Evolutionary conservation across 2,113 vertebrate genomes (phyloP).

Genomic region (Aplodontia rufa): DNA sequence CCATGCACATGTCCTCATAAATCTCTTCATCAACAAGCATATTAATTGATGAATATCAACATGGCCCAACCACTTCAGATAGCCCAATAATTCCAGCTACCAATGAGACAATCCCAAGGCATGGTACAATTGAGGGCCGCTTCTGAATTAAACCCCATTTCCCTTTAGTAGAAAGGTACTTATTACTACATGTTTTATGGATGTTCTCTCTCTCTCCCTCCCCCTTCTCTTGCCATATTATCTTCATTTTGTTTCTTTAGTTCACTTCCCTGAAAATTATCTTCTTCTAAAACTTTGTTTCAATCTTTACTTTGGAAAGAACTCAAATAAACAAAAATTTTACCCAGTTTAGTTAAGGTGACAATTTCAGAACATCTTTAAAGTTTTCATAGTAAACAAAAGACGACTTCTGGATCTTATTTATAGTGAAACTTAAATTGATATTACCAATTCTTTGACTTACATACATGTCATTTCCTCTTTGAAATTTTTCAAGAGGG

Average conservation of each 20-base stretch:
- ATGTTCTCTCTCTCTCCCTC: too few relatives aligned
- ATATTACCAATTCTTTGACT: neutral
- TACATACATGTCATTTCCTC: neutral
- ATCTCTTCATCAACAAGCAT: neutral
- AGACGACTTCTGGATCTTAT: neutral
- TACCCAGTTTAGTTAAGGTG: neutral
- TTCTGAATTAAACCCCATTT: neutral
- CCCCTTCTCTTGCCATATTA: neutral
- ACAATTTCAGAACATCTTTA: neutral
- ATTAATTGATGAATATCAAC: neutral
- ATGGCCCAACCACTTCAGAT: neutral
- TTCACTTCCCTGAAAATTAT: neutral
- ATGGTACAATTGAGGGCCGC: neutral
- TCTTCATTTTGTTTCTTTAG: neutral
- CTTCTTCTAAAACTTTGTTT: constrained; percentile 3
- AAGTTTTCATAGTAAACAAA: neutral
- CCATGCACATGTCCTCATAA: neutral
- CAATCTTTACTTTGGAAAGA: constrained; percentile 33
- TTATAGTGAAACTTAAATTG: constrained; percentile 35
- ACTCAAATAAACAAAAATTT: neutral
- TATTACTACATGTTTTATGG: neutral
- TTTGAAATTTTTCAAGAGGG: neutral
- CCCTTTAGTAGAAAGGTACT: neutral
- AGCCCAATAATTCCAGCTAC: neutral
- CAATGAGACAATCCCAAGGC: neutral